Evolutionary conservation across 2,888 invertebrate species (phyloP), one percentile per base, ranked within the genome.

Genomic region (Tigriopus californicus): DNA sequence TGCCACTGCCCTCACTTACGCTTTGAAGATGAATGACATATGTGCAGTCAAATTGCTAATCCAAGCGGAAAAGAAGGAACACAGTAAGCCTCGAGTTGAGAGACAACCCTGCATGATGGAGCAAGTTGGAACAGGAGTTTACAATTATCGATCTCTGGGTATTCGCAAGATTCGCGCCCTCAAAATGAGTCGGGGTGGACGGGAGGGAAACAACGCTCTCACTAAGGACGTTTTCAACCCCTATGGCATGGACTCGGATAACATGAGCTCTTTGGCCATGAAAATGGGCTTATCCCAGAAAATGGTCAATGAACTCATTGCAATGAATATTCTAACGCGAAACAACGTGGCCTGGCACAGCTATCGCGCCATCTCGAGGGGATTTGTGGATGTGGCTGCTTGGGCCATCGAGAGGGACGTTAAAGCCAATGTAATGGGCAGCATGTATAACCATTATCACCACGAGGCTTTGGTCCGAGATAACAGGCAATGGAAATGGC

Each of bases 181-280:
- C 20, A 69, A 70, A 44, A 67, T 72, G 60, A 70, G 70, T 41
- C 66, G 75, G 52, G 75, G 75, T 12, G 70, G 71, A 40, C 68
- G 68, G 63, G 74, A 76, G 67, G 76, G 75, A 52, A 75, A 75
- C 65, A 72, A 73, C 63, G 75, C 75, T 1, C 70, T 76, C 55
- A 65, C 72, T 20, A 71, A 70, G 67, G 72, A 71, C 63, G 59
- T 15, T 40, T 61, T 44, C 10, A 46, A 20, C 8, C 20, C 46
- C 8, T 15, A 18, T 46, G 20, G 20, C 3, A 46, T 15, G 4
- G 15, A 18, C 8, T 46, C 3, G 3, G 8, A 18, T 8, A 46
- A 46, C 33, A 5, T 33, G 33, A 33, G 33, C 8, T 3, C 33
- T 5, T 3, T 33, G 33, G 33, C 33, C 4, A 33, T 33, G 33